Percentiles rank a stretch among this genome's conserved stretches.
These are phyloP conservation scores for Periparus ater DNA, from an alignment of 2,797 vertebrate genomes.

Conservation along the genomic window DNA sequence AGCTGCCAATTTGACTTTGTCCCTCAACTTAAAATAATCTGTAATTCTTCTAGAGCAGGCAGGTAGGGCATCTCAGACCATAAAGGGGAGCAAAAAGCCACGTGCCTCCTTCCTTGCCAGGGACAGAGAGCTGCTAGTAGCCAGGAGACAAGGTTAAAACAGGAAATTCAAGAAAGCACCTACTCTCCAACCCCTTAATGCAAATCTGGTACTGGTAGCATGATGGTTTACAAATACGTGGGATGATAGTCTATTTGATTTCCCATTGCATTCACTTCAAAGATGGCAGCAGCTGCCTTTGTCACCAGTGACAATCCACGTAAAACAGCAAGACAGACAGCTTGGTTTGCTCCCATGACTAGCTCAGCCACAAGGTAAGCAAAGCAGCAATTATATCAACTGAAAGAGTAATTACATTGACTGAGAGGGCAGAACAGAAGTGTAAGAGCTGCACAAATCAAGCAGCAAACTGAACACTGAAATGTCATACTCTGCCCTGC, in stretches of 20 bases:
- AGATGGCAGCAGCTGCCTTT: not conserved
- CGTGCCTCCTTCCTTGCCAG: not conserved
- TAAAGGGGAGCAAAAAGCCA: not conserved
- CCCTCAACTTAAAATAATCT: not conserved
- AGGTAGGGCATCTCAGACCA: not conserved
- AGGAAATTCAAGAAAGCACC: not conserved
- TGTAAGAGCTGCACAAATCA: not conserved
- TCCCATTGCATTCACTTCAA: not conserved
- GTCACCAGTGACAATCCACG: not conserved
- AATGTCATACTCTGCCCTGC: slow-evolving; percentile 8
- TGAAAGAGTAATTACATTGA: slow-evolving; percentile 6
- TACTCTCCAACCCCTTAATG: not conserved
- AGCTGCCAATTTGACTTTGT: not conserved
- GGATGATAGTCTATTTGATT: not conserved
- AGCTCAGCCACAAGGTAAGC: slow-evolving; percentile 12
- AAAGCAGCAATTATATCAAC: slow-evolving; percentile 27
- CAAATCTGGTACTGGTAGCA: not conserved
- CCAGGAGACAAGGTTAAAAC: not conserved
- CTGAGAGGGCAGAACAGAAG: slow-evolving; percentile 18
- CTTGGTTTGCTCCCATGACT: not conserved
- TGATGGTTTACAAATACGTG: not conserved
- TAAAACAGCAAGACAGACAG: not conserved
- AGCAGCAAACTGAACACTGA: not conserved
- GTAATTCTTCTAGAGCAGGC: not conserved
- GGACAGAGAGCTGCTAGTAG: not conserved